Evolutionary conservation across 30 jellyfish, hydroid and myxozoan genomes (phyloP).

Genomic region (Mastigias papua): DNA sequence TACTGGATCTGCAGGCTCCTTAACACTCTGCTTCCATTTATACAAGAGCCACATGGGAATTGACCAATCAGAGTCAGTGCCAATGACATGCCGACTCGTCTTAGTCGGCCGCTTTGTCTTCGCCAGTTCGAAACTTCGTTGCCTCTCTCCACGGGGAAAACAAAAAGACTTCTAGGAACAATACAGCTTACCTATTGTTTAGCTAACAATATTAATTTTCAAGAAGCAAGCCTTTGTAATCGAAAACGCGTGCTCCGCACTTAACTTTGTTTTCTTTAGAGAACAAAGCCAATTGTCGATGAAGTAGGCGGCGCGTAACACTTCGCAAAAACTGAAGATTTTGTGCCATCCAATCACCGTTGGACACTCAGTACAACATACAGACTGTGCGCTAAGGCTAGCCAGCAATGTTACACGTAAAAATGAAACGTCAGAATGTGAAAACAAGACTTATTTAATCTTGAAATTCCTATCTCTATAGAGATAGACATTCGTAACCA

Average conservation of each 20-base stretch:
- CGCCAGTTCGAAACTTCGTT: neutral
- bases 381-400: neutral
- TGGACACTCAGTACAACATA: neutral
- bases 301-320: neutral
- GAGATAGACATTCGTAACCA: constrained; percentile 51
- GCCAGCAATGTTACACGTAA: neutral
- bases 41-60: neutral
- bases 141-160: constrained; percentile 2
- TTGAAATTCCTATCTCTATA: constrained; percentile 23
- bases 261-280: constrained; percentile 25
- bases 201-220: constrained; percentile 31
- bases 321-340: neutral
- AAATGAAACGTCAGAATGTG: neutral
- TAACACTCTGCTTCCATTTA: neutral
- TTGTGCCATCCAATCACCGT: neutral
- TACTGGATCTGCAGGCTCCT: neutral
- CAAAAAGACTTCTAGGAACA: constrained; percentile 20
- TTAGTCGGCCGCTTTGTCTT: constrained; percentile 13
- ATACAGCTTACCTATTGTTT: constrained; percentile 29
- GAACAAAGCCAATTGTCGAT: constrained; percentile 30
- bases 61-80: constrained; percentile 28
- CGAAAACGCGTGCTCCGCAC: constrained; percentile 60
- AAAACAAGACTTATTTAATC: neutral
- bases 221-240: constrained; percentile 26
- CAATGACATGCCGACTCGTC: neutral